phyloP scores from a whole-genome alignment of 2,113 vertebrate species.

The human (Homo sapiens) region GRCh38 chr2:238468001-238468500 shows the following conservation, averaged over 20 bases:
- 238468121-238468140: neutral
- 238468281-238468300: neutral
- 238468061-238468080: neutral
- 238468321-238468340: neutral
- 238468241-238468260: neutral
- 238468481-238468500: neutral
- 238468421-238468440: neutral
- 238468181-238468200: neutral
- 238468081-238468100: neutral
- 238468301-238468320: neutral
- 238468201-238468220: neutral
- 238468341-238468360: neutral
- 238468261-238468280: neutral
- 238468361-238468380: neutral
- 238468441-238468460: neutral
- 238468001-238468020: neutral
- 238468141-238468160: neutral
- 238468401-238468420: neutral
- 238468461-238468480: neutral
- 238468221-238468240: neutral
- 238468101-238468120: neutral
- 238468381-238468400: neutral
- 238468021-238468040: neutral
- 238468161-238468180: neutral
- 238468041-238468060: neutral